A percentile compares a stretch with the other conserved stretches of the same genome.
These are phyloP conservation scores for Drosophila anomelani DNA, from an alignment of 2,888 invertebrate genomes.

Conservation along the genomic window DNA sequence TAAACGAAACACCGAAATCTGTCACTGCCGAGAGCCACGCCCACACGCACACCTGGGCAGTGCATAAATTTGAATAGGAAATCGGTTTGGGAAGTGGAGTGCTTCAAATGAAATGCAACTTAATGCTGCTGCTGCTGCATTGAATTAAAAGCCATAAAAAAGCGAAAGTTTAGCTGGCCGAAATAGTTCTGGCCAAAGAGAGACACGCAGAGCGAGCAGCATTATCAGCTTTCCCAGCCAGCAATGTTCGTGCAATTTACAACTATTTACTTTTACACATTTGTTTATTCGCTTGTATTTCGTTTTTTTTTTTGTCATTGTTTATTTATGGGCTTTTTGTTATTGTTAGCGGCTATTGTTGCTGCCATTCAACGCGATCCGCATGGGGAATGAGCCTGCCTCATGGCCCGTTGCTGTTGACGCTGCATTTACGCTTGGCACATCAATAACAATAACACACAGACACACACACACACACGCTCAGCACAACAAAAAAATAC, in stretches of 20 bases:
- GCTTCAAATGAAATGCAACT: slow-evolving; percentile 57
- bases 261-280: slow-evolving; percentile 58
- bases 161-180: slow-evolving; percentile 57
- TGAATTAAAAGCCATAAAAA: slow-evolving; percentile 31
- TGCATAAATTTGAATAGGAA: slow-evolving; percentile 68
- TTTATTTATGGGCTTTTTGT: slow-evolving; percentile 66
- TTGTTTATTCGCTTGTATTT: slow-evolving; percentile 39
- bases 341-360: slow-evolving; percentile 29
- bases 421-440: slow-evolving; percentile 52
- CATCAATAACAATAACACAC: slow-evolving; percentile 48
- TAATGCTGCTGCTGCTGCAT: slow-evolving; percentile 41
- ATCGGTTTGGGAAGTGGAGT: slow-evolving; percentile 16
- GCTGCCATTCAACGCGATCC: slow-evolving; percentile 55
- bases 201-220: slow-evolving; percentile 30
- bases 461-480: not conserved
- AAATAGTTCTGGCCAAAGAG: slow-evolving; percentile 38
- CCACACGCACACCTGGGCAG: slow-evolving; percentile 12
- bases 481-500: not conserved
- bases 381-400: slow-evolving; percentile 60
- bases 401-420: slow-evolving; percentile 35
- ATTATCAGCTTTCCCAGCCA: slow-evolving; percentile 3
- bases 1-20: slow-evolving; percentile 8
- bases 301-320: slow-evolving; percentile 33
- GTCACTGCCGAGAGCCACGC: slow-evolving; percentile 27
- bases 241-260: slow-evolving; percentile 54